These are phyloP conservation scores for Ammodytes dubius DNA, from an alignment of 2,113 vertebrate species.

Conservation along the genomic window DNA sequence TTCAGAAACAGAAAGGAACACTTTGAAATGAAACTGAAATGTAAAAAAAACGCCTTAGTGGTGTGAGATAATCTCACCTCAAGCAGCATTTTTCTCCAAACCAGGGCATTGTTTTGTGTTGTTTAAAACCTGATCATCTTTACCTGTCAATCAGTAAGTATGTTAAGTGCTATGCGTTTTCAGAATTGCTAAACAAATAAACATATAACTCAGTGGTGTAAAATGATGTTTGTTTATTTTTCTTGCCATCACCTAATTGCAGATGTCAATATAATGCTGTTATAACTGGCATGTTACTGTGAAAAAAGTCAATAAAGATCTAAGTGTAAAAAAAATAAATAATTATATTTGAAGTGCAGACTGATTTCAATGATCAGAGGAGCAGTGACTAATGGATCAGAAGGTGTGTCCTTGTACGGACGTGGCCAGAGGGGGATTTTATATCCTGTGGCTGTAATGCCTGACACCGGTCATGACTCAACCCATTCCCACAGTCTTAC, in stretches of 20 bases:
- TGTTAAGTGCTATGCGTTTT: background rate
- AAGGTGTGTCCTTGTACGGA: slow-evolving; percentile 31
- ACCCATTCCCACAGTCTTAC: slow-evolving; percentile 7
- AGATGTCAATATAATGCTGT: too few species aligned
- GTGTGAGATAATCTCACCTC: background rate
- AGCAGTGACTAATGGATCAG: slow-evolving; percentile 45
- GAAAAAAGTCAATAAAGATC: too few species aligned
- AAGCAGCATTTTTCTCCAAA: background rate
- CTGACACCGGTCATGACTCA: slow-evolving; percentile 52
- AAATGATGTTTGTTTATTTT: slow-evolving; percentile 2
- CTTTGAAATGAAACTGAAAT: background rate
- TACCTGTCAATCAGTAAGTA: background rate
- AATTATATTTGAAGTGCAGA: slow-evolving; percentile 27
- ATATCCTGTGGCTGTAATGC: slow-evolving; percentile 7
- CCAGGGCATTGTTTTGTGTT: background rate
- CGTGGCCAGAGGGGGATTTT: slow-evolving; percentile 46
- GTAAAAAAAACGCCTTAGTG: background rate
- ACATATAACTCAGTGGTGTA: background rate
- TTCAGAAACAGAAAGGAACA: background rate
- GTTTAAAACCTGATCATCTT: background rate
- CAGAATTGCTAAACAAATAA: too few species aligned
- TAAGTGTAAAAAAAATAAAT: too few species aligned
- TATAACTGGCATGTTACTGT: too few species aligned
- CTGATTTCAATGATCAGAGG: slow-evolving; percentile 32
- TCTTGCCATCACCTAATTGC: too few species aligned